Conservation (phyloP, 2,113 vertebrate genomes). For the Oncorhynchus kisutch region DNA sequence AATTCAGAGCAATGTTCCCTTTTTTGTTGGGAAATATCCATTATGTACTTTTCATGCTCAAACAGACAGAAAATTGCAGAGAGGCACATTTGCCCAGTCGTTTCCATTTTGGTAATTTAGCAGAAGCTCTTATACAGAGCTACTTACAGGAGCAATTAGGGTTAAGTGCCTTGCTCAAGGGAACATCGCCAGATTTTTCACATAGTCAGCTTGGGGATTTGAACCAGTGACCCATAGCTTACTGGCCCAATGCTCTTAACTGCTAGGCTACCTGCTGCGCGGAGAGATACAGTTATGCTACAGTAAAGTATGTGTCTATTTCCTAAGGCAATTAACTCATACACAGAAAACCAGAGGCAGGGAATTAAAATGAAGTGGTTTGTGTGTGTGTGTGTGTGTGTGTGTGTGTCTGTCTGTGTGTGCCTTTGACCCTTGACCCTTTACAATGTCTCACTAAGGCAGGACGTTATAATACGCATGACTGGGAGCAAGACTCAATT, state of each 20-base stretch:
- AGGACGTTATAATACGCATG: neutral
- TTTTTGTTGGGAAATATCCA: neutral
- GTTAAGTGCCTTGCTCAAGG: no score
- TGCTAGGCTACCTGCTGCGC: neutral
- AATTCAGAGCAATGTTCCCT: neutral
- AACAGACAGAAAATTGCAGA: neutral
- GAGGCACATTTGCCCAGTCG: neutral
- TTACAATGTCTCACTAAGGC: neutral
- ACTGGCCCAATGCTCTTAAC: no score
- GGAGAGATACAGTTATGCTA: neutral
- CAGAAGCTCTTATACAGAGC: no score
- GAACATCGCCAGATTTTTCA: no score
- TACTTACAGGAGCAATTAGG: no score
- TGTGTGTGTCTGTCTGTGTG: neutral
- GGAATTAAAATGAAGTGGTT: neutral
- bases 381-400: neutral
- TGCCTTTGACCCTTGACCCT: neutral
- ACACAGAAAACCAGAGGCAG: neutral
- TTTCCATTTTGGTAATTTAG: neutral
- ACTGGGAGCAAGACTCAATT: conserved; percentile 11
- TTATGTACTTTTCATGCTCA: neutral
- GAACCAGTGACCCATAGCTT: no score
- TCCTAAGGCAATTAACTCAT: neutral
- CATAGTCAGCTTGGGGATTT: no score
- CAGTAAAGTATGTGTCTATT: neutral